These are phyloP conservation scores for Xyliphius kryptos DNA, from an alignment of 2,113 vertebrate genomes.

Conservation along the genomic window DNA sequence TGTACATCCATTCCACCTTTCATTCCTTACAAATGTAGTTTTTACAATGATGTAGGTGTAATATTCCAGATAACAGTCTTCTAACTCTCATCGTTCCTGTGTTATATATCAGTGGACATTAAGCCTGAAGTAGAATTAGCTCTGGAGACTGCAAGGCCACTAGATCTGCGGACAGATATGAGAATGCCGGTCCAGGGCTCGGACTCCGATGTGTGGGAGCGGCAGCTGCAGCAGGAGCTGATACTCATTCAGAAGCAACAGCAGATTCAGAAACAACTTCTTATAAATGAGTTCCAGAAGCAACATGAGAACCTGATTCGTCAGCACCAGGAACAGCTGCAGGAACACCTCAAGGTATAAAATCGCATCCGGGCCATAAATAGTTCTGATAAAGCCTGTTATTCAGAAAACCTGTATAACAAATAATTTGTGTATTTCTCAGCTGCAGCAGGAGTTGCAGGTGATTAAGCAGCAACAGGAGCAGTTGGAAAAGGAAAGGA, in stretches of 20 bases:
- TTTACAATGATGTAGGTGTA: too few relatives aligned
- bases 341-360: slow-evolving; percentile 98
- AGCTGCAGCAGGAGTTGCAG: slow-evolving; percentile 98
- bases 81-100: too few relatives aligned
- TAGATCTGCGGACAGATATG: slow-evolving; percentile 89
- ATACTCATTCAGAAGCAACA: slow-evolving; percentile 97
- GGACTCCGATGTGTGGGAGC: slow-evolving; percentile 82
- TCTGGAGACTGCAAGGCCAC: slow-evolving; percentile 78
- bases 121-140: slow-evolving; percentile 78
- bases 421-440: slow-evolving; percentile 48
- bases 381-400: too few relatives aligned
- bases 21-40: too few relatives aligned
- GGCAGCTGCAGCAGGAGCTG: slow-evolving; percentile 92
- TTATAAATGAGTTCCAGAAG: slow-evolving; percentile 97
- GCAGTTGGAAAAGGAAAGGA: slow-evolving; percentile 90
- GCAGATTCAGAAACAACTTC: slow-evolving; percentile 95
- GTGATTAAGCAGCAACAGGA: slow-evolving; percentile 96
- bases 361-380: too few relatives aligned
- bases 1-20: too few relatives aligned
- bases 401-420: too few relatives aligned
- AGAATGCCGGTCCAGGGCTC: slow-evolving; percentile 88
- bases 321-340: slow-evolving; percentile 95
- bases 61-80: too few relatives aligned
- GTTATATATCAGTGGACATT: slow-evolving; percentile 75
- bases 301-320: slow-evolving; percentile 95